phyloP scores from a whole-genome alignment of 2,113 vertebrate genomes.

The Paracanthobrama guichenoti region DNA sequence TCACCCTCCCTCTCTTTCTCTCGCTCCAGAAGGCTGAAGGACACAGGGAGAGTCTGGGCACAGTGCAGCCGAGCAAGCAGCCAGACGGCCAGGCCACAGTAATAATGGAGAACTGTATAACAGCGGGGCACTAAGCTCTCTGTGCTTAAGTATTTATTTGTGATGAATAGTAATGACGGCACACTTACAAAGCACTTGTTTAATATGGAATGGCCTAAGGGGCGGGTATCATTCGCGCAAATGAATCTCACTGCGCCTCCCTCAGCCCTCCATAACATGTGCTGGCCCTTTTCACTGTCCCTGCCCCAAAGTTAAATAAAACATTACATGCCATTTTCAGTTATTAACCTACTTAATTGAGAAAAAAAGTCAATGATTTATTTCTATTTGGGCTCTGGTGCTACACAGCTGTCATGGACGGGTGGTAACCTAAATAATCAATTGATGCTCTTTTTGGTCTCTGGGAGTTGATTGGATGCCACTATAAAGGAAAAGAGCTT shows the following conservation, averaged over 20 bases:
- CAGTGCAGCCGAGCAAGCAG: slow-evolving; percentile 44
- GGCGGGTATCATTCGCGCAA: slow-evolving; percentile 62
- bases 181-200: slow-evolving; percentile 78
- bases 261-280: slow-evolving; percentile 65
- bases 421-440: slow-evolving; percentile 78
- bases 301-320: slow-evolving; percentile 72
- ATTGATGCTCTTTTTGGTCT: slow-evolving; percentile 68
- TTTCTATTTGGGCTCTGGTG: slow-evolving; percentile 74
- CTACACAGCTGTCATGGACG: slow-evolving; percentile 75
- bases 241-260: slow-evolving; percentile 44
- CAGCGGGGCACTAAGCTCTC: slow-evolving; percentile 74
- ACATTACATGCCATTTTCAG: slow-evolving; percentile 76
- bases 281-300: slow-evolving; percentile 67
- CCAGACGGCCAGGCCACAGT: slow-evolving; percentile 63
- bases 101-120: slow-evolving; percentile 70
- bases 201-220: slow-evolving; percentile 69
- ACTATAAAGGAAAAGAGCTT: slow-evolving; percentile 63
- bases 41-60: slow-evolving; percentile 60
- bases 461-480: slow-evolving; percentile 62
- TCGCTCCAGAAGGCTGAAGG: slow-evolving; percentile 68
- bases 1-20: slow-evolving; percentile 54
- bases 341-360: slow-evolving; percentile 81
- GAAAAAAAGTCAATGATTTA: slow-evolving; percentile 70
- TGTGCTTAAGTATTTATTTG: slow-evolving; percentile 79
- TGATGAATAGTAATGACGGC: slow-evolving; percentile 78